A percentile compares a stretch with the other conserved stretches of the same genome.
These are phyloP conservation scores for Cryptocephalus primarius DNA, from an alignment of 2,888 invertebrate genomes.

Conservation along the genomic window DNA sequence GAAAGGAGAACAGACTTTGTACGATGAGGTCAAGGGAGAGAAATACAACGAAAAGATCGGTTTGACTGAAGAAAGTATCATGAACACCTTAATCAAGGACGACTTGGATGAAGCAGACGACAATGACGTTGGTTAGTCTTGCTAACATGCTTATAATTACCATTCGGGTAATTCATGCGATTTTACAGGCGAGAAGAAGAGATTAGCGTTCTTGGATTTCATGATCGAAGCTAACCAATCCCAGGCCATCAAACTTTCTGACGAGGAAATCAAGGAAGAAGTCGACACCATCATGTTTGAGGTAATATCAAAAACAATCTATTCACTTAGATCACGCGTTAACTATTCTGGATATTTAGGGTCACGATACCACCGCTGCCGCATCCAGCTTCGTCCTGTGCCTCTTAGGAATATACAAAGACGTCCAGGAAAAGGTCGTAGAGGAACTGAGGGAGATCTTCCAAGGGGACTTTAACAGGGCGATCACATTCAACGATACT, in stretches of 20 bases:
- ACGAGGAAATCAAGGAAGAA: slow-evolving; percentile 57
- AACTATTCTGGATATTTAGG: slow-evolving; percentile 22
- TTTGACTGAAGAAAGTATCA: slow-evolving; percentile 10
- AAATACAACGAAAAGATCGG: slow-evolving; percentile 7
- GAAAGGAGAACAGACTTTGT: slow-evolving; percentile 15
- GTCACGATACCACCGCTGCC: slow-evolving; percentile 74
- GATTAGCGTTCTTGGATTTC: slow-evolving; percentile 79
- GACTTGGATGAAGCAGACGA: slow-evolving; percentile 68
- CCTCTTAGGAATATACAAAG: slow-evolving; percentile 61
- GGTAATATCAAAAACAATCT: slow-evolving; percentile 34
- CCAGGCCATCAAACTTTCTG: slow-evolving; percentile 8
- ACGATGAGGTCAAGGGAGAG: slow-evolving; percentile 12
- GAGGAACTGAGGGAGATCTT: slow-evolving; percentile 64
- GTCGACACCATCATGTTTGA: slow-evolving; percentile 83
- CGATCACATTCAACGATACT: slow-evolving; percentile 70
- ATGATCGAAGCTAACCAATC: slow-evolving; percentile 53
- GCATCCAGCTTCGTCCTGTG: slow-evolving; percentile 74
- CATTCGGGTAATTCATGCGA: too few relatives aligned
- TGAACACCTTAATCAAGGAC: slow-evolving; percentile 46
- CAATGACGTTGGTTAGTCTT: slow-evolving; percentile 52
- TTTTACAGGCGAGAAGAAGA: slow-evolving; percentile 52
- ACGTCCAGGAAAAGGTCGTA: slow-evolving; percentile 61
- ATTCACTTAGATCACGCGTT: background rate
- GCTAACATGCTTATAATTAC: background rate
- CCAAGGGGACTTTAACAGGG: slow-evolving; percentile 57